A percentile compares a stretch with the other conserved stretches of the same genome.
Conservation (phyloP, 2,888 invertebrate genomes). For the Aromia moschata region DNA sequence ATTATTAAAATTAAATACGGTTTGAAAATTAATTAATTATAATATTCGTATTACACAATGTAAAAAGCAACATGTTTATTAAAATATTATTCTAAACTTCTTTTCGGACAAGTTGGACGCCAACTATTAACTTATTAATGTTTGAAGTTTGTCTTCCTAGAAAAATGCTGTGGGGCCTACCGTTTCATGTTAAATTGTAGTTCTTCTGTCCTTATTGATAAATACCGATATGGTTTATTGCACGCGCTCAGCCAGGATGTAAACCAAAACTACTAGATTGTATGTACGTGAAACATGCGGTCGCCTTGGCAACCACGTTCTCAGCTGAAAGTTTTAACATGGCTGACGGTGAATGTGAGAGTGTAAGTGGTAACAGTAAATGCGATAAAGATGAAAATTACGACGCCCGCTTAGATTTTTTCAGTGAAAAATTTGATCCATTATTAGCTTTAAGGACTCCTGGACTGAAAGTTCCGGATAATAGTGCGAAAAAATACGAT, state of each 20-base stretch:
- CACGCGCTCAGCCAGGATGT: constrained; percentile 21
- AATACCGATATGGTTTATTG: constrained; percentile 14
- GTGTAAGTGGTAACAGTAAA: constrained; percentile 21
- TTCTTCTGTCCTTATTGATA: no score
- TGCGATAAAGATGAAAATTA: constrained; percentile 49
- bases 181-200: no score
- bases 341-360: constrained; percentile 25
- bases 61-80: no score
- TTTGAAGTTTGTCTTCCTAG: no score
- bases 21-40: no score
- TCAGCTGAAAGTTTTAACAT: constrained; percentile 9
- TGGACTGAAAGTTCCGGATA: constrained; percentile 66
- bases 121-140: no score
- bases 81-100: no score
- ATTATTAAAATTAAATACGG: no score
- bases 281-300: not conserved
- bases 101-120: no score
- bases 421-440: constrained; percentile 73
- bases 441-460: constrained; percentile 73
- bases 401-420: constrained; percentile 66
- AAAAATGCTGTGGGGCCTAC: no score
- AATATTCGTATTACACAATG: no score
- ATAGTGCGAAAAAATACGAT: constrained; percentile 72
- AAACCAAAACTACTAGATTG: constrained; percentile 26
- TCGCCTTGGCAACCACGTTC: constrained; percentile 29